Conservation (phyloP, 2,113 vertebrate species). For the Oxygymnocypris stewartii region DNA sequence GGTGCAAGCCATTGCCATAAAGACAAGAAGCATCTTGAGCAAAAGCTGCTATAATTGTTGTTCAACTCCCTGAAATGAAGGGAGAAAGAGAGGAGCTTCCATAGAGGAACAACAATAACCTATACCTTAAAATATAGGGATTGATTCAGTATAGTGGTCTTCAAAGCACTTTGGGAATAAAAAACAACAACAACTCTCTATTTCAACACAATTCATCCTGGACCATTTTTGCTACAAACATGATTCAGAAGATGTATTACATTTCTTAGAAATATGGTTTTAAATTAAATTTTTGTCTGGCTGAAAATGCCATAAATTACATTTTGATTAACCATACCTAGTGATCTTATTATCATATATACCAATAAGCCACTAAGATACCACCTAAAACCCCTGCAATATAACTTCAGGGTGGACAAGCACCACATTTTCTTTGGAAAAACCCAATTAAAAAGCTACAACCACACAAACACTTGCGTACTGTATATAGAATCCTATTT, state of each 20-base stretch:
- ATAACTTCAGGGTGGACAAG: background rate
- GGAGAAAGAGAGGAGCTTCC: background rate
- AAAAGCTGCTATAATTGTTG: background rate
- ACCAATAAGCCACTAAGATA: background rate
- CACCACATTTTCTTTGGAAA: background rate
- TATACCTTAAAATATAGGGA: background rate
- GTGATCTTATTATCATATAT: background rate
- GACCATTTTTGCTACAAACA: background rate
- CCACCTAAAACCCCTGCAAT: background rate
- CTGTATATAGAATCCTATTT: background rate
- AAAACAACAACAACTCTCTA: no score
- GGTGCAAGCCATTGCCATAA: background rate
- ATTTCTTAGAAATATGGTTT: no score
- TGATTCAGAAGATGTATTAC: background rate
- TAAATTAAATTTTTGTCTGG: background rate
- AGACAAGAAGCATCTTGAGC: constrained; percentile 9
- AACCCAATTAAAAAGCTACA: background rate
- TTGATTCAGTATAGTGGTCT: background rate
- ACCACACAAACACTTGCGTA: background rate
- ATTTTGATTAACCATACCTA: background rate
- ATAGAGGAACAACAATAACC: background rate
- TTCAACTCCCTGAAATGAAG: background rate
- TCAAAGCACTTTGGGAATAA: background rate
- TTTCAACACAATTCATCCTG: background rate
- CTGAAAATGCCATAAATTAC: no score